Percentiles rank a stretch among this genome's conserved stretches.
These are phyloP conservation scores for Metellina segmentata DNA, from an alignment of 2,888 invertebrate genomes.

Conservation along the genomic window DNA sequence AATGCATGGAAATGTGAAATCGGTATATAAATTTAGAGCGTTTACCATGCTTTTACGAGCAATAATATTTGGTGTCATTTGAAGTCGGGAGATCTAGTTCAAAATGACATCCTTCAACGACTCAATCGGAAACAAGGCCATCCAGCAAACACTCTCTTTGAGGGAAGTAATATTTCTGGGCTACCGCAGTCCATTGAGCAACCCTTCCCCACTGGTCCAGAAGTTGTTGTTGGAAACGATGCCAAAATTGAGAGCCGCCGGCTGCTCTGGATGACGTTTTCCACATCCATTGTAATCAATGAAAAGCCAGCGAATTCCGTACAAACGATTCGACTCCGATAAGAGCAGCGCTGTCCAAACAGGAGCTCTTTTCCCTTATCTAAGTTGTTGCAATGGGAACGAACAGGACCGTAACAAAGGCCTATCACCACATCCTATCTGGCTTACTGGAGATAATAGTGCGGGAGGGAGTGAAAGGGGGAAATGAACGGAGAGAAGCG, in stretches of 20 bases:
- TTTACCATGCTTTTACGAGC: too few species aligned
- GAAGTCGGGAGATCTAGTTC: too few species aligned
- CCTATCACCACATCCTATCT: conserved; percentile 70
- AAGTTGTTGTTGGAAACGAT: conserved; percentile 16
- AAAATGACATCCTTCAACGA: too few species aligned
- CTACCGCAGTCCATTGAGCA: too few species aligned
- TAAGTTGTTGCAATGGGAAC: conserved; percentile 61
- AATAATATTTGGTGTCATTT: too few species aligned
- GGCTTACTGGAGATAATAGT: conserved; percentile 58
- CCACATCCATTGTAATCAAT: conserved; percentile 70
- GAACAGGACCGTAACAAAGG: conserved; percentile 70
- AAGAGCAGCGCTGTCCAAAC: conserved; percentile 41
- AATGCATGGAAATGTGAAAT: too few species aligned
- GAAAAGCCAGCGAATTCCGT: conserved; percentile 69
- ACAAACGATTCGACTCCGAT: conserved; percentile 56
- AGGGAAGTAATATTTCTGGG: too few species aligned
- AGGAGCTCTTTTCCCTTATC: conserved; percentile 71
- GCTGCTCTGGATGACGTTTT: conserved; percentile 49
- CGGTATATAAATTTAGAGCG: too few species aligned
- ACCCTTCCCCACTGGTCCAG: neutral
- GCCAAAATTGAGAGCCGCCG: conserved; percentile 24
- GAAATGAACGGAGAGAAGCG: conserved; percentile 58
- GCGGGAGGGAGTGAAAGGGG: conserved; percentile 35
- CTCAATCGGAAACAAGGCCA: too few species aligned
- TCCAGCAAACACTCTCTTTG: too few species aligned